These are phyloP conservation scores for Noctua janthe DNA, from an alignment of 2,888 invertebrate species.

Conservation along the genomic window DNA sequence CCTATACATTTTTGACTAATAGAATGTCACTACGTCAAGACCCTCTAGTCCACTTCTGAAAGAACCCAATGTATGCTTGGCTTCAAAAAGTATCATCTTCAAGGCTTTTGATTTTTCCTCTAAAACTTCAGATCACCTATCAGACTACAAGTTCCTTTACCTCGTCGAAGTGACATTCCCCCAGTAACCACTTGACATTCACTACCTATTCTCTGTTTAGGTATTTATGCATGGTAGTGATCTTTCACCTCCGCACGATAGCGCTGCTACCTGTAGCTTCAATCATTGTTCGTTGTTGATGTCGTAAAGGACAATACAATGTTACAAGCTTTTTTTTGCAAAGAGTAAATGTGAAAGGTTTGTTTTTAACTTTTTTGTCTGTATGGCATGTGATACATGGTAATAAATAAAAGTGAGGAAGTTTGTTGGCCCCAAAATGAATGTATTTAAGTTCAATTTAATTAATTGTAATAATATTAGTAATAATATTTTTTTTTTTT, in stretches of 20 bases:
- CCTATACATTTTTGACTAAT: neutral
- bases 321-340: neutral
- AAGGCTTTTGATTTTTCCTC: neutral
- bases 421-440: neutral
- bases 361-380: neutral
- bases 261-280: conserved; percentile 45
- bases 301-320: neutral
- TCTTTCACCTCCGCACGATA: conserved; percentile 47
- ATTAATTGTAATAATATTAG: neutral
- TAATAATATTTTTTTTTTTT: too few species aligned
- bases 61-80: too few species aligned
- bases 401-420: neutral
- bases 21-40: neutral
- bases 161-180: neutral
- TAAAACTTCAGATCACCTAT: neutral
- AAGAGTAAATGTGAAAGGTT: neutral
- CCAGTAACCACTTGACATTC: conserved; percentile 2
- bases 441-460: neutral
- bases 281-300: conserved; percentile 24
- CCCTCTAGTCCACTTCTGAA: neutral
- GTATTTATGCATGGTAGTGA: conserved; percentile 42
- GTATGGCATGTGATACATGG: neutral
- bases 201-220: conserved; percentile 7
- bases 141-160: neutral
- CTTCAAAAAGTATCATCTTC: neutral